Evolutionary conservation across 2,113 vertebrate species (phyloP), one percentile per base, ranked within the genome.

Genomic region (Odobenus rosmarus): DNA sequence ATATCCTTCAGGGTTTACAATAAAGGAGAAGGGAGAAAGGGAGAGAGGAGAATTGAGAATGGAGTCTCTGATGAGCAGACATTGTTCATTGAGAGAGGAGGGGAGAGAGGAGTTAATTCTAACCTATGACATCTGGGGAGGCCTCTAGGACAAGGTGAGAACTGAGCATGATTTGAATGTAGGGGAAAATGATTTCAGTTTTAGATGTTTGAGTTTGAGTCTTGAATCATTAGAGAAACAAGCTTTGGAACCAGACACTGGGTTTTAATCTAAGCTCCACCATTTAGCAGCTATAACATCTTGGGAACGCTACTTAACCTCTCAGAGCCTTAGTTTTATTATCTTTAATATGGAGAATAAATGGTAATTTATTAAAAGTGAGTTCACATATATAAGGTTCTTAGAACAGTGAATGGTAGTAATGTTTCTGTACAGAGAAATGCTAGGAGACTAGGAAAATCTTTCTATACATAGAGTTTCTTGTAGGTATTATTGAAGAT

Each of bases 401-500:
- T 57, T 80, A 95, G 61, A 95, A 62, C 18, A 49, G 24, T 93
- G n/a, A 57, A 57, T 95, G 51, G 71, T 74, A 61, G n/a, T 76
- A 93, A 93, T 31, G 46, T 85, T 77, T 89, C 61, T 89, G 3
- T 55, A 64, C 4, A 84, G 61, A 80, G 10, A 89, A 85, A 80
- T 80, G 31, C 46, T 97, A 72, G 59, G 53, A 59, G 36, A 89
- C 21, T 80, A 90, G n/a, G 61, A 57, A 93, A 95, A 85, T n/a
- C 92, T 85, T 82, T 83, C 88, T 69, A 90, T 64, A 72, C 33
- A 74, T 62, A 92, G 6, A 55, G 15, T 88, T 92, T 85, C 62
- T 64, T 62, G 10, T 84, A 72, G 77, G 53, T 79, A 85, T 15
- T 97, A 64, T 85, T 93, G 31, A 93, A 95, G 71, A 85, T 71